Evolutionary conservation across 1,140 invertebrate species (phyloP).

Genomic region (Trichoplusia ni): DNA sequence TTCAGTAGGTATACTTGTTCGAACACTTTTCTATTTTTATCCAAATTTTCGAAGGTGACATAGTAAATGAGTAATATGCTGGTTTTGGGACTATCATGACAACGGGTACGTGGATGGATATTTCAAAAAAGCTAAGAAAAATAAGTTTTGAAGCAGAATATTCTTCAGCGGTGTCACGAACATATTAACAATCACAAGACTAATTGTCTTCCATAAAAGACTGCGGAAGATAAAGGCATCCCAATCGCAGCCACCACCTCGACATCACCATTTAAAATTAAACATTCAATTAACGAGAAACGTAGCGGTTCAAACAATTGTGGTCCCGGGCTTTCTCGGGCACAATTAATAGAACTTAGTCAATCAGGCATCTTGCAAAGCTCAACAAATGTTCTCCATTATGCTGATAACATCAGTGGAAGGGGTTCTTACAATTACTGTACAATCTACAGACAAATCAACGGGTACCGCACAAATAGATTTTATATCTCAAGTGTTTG

Average conservation of each 20-base stretch:
- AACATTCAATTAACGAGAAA: constrained; percentile 27
- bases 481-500: constrained; percentile 55
- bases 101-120: no score
- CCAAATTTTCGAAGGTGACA: no score
- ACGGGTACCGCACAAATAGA: constrained; percentile 62
- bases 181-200: neutral
- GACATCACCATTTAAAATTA: constrained; percentile 28
- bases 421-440: constrained; percentile 46
- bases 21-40: no score
- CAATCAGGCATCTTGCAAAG: constrained; percentile 39
- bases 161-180: no score
- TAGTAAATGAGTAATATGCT: no score
- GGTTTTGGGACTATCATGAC: no score
- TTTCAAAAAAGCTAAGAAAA: no score
- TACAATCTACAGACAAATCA: constrained; percentile 55
- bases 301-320: constrained; percentile 17
- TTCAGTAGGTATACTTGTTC: no score
- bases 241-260: neutral
- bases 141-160: no score
- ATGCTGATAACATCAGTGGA: constrained; percentile 45
- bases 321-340: neutral
- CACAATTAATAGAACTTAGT: constrained; percentile 43
- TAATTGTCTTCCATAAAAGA: neutral
- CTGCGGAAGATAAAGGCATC: neutral
- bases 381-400: constrained; percentile 43